Conservation (phyloP, 2,113 vertebrate genomes). For the Melanerpes formicivorus region DNA sequence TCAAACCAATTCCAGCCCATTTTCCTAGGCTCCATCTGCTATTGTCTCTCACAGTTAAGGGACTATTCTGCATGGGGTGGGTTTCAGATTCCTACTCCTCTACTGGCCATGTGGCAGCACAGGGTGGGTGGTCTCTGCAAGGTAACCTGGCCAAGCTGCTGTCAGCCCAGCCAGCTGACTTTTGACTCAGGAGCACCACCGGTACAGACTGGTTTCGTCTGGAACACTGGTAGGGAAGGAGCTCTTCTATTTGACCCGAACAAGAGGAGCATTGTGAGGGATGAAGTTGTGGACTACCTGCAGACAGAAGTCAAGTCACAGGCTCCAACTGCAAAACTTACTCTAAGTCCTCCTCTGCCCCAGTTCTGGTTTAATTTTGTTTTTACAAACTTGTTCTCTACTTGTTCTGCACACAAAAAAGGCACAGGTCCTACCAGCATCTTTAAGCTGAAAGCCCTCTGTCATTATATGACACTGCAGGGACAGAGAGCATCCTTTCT, state of each 20-base stretch:
- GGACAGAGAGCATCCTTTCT: background rate
- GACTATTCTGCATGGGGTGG: too few relatives aligned
- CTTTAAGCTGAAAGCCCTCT: background rate
- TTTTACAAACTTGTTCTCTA: background rate
- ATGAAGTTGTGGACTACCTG: background rate
- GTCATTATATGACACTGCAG: background rate
- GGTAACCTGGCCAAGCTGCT: background rate
- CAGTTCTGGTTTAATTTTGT: background rate
- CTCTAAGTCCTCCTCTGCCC: background rate
- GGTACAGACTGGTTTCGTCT: background rate
- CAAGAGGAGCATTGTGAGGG: rapidly evolving
- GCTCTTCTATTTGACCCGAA: background rate
- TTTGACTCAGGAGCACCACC: background rate
- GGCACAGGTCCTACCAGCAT: background rate
- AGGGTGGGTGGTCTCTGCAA: background rate
- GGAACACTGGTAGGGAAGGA: background rate
- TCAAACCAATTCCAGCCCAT: background rate
- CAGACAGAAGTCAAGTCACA: background rate
- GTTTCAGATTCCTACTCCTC: background rate
- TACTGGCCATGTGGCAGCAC: background rate
- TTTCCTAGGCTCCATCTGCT: background rate
- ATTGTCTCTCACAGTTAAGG: background rate
- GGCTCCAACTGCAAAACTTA: background rate
- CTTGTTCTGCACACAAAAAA: background rate
- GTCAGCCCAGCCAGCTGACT: background rate